Conservation (phyloP, 1,140 invertebrate genomes). For the Ooceraea biroi region DNA sequence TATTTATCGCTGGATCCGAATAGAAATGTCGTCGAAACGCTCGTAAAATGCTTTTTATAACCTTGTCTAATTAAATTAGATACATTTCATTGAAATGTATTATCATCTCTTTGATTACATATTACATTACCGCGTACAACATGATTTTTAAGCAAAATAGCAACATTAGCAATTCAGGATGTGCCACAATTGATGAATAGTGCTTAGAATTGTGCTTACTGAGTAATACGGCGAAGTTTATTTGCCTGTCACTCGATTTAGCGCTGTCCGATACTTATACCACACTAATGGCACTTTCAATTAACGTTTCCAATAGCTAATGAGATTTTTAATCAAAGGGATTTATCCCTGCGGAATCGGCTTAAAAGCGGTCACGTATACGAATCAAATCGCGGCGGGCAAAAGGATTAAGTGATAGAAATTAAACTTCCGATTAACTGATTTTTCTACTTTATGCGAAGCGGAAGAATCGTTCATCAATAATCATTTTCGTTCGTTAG, state of each 20-base stretch:
- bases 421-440: constrained; percentile 37
- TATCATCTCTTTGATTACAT: background rate
- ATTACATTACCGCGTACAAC: background rate
- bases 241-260: constrained; percentile 8
- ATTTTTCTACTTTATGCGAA: constrained; percentile 41
- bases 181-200: background rate
- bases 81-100: background rate
- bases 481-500: constrained; percentile 32
- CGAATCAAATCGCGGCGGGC: constrained; percentile 57
- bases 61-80: background rate
- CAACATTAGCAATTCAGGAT: background rate
- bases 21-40: constrained; percentile 29
- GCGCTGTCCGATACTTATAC: background rate
- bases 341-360: constrained; percentile 62
- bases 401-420: constrained; percentile 40
- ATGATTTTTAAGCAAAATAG: background rate
- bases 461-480: background rate
- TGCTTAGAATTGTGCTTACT: background rate
- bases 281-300: constrained; percentile 39
- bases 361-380: constrained; percentile 35
- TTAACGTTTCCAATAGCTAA: constrained; percentile 69
- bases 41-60: no score
- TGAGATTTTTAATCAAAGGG: constrained; percentile 66
- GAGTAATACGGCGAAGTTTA: background rate
- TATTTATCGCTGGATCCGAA: constrained; percentile 13